phyloP scores from a whole-genome alignment of 2,888 invertebrate species.

The Lordiphosa andalusiaca region DNA sequence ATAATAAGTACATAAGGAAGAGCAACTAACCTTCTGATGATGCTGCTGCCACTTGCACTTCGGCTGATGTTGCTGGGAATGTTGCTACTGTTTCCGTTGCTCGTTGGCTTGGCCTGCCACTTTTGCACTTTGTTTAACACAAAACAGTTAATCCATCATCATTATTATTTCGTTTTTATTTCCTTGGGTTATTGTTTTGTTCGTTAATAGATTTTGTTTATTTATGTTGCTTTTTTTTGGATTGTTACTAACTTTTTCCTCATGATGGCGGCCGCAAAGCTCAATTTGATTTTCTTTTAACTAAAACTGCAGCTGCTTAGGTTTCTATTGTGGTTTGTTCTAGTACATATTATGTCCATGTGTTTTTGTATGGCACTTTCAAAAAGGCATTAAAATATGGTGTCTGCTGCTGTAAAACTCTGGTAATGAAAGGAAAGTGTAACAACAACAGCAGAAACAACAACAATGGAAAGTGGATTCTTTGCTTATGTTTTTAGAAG shows the following conservation, averaged over 20 bases:
- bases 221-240: slow-evolving; percentile 5
- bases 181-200: slow-evolving; percentile 19
- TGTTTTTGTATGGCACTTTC: slow-evolving; percentile 21
- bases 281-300: slow-evolving; percentile 1
- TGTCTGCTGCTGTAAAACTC: slow-evolving; percentile 18
- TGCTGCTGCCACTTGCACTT: slow-evolving; percentile 21
- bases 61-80: slow-evolving; percentile 25
- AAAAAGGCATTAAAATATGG: slow-evolving; percentile 16
- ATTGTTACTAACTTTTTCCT: slow-evolving; percentile 34
- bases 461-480: slow-evolving; percentile 16
- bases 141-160: slow-evolving; percentile 70
- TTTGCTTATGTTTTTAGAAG: slow-evolving; percentile 16
- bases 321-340: slow-evolving; percentile 23
- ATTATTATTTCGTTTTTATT: slow-evolving; percentile 52
- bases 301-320: background rate
- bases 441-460: background rate
- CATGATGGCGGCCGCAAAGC: slow-evolving; percentile 44
- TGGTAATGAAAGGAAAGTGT: slow-evolving; percentile 25
- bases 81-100: slow-evolving; percentile 28
- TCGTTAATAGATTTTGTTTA: slow-evolving; percentile 11
- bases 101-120: slow-evolving; percentile 16
- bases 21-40: slow-evolving; percentile 30
- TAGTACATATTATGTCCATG: slow-evolving; percentile 25
- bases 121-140: slow-evolving; percentile 19
- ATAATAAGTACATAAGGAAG: background rate